These are phyloP conservation scores for Mycteria americana DNA, from an alignment of 2,797 vertebrate genomes.

Conservation along the genomic window DNA sequence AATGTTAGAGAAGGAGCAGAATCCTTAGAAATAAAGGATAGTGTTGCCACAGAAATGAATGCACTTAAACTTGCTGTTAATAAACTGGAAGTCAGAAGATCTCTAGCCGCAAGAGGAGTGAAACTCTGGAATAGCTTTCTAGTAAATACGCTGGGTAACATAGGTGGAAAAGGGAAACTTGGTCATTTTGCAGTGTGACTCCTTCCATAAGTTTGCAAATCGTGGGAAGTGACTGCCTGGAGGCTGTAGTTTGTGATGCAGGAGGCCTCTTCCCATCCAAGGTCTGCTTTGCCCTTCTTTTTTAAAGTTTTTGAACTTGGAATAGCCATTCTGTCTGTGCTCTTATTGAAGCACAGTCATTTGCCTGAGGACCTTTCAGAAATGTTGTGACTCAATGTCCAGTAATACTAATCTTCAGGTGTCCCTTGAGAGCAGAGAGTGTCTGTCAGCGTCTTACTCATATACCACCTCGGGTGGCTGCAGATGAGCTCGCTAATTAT, in stretches of 20 bases:
- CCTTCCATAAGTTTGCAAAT: background rate
- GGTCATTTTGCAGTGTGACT: background rate
- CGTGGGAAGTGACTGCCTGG: background rate
- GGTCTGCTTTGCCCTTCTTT: background rate
- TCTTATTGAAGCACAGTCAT: background rate
- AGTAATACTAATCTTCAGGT: background rate
- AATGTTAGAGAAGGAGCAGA: background rate
- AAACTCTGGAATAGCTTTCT: background rate
- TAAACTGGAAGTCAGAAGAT: background rate
- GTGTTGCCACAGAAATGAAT: background rate
- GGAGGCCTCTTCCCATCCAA: background rate
- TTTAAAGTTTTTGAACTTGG: background rate
- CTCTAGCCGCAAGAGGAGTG: background rate
- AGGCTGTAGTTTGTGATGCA: background rate
- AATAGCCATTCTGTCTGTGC: background rate
- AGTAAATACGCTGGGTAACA: background rate
- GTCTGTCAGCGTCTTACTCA: background rate
- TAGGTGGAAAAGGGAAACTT: background rate
- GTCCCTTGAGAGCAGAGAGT: background rate
- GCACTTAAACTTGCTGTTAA: background rate
- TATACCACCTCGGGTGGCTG: background rate
- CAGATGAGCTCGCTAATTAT: background rate
- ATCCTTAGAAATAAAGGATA: background rate
- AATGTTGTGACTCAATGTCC: background rate
- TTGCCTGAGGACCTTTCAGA: background rate